These are phyloP conservation scores for Hozukius guyotensis DNA, from an alignment of 2,797 vertebrate species.

Conservation along the genomic window DNA sequence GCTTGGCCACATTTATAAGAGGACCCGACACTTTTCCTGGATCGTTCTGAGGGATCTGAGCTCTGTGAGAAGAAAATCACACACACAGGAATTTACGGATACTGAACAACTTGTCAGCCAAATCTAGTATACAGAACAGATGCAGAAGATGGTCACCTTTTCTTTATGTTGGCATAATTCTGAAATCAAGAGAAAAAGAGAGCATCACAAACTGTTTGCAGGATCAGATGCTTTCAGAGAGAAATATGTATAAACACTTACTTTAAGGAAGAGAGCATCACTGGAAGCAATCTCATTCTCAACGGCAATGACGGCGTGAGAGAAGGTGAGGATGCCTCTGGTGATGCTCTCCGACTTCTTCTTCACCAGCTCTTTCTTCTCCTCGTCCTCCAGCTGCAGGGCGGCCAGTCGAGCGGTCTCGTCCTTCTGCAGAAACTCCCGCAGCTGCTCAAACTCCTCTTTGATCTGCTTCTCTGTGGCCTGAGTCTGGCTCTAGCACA, in stretches of 20 bases:
- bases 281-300: conserved; percentile 79
- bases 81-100: neutral
- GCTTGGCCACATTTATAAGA: conserved; percentile 80
- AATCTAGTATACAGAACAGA: neutral
- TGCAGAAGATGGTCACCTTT: conserved; percentile 69
- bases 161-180: conserved; percentile 81
- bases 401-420: conserved; percentile 66
- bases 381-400: conserved; percentile 77
- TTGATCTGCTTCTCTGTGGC: conserved; percentile 80
- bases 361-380: conserved; percentile 79
- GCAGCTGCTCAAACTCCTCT: conserved; percentile 78
- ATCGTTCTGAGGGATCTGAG: conserved; percentile 68
- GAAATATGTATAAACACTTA: conserved; percentile 5
- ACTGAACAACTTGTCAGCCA: neutral
- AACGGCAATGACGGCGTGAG: conserved; percentile 78
- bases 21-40: conserved; percentile 69
- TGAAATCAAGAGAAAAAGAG: conserved; percentile 55
- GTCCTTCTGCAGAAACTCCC: conserved; percentile 76
- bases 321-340: conserved; percentile 79
- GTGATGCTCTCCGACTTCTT: conserved; percentile 79
- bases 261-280: conserved; percentile 79
- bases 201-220: neutral
- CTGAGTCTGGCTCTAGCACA: conserved; percentile 76
- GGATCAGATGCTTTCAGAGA: neutral
- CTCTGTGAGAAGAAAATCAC: conserved; percentile 58